Percentiles rank a stretch among this genome's conserved stretches.
Evolutionary conservation across 2,113 vertebrate species (phyloP).

Genomic region (Esox niger): DNA sequence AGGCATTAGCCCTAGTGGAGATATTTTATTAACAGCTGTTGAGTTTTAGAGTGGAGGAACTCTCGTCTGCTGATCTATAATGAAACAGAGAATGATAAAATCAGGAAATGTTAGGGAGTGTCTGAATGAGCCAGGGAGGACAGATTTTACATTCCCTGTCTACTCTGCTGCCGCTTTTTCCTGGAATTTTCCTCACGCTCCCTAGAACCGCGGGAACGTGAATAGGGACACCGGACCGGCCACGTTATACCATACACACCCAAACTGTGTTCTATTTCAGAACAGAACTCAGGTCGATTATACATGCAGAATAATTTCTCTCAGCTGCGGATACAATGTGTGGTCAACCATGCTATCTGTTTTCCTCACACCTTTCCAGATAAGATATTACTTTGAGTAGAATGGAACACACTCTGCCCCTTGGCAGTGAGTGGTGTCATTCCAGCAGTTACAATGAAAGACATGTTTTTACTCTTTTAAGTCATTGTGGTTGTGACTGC

Average conservation of each 20-base stretch:
- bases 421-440: neutral
- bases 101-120: neutral
- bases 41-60: neutral
- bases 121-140: slow-evolving; percentile 5
- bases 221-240: neutral
- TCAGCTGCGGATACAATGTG: neutral
- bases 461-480: neutral
- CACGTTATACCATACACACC: neutral
- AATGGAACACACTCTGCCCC: neutral
- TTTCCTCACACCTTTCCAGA: neutral
- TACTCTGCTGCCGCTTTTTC: neutral
- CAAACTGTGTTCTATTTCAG: neutral
- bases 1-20: neutral
- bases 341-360: neutral
- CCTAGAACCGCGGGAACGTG: neutral
- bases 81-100: slow-evolving; percentile 8
- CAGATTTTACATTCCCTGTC: neutral
- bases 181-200: neutral
- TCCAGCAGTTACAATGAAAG: neutral
- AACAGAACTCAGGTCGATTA: neutral
- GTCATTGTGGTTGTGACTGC: neutral
- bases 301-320: neutral
- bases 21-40: slow-evolving; percentile 7
- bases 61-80: slow-evolving; percentile 4
- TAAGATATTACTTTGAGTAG: neutral